Percentiles rank a stretch among this genome's conserved stretches.
phyloP scores from a whole-genome alignment of 1,140 invertebrate genomes.

The Lerema accius region DNA sequence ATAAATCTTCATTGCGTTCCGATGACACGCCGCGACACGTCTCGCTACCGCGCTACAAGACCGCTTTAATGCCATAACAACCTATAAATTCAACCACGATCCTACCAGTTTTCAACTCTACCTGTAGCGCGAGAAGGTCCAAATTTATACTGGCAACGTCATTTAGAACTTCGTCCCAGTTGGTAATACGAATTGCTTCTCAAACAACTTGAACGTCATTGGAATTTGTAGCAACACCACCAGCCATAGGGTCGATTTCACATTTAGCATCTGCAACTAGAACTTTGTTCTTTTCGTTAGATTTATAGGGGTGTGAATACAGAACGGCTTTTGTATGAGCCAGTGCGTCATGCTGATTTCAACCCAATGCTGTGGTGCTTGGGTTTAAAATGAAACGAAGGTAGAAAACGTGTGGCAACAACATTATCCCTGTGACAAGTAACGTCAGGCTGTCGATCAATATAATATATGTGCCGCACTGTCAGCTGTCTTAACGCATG shows the following conservation, averaged over 20 bases:
- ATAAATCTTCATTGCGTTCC: constrained; percentile 82
- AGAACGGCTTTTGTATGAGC: constrained; percentile 53
- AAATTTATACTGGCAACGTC: constrained; percentile 13
- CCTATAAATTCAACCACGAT: constrained; percentile 36
- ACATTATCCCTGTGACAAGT: constrained; percentile 79
- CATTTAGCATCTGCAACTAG: constrained; percentile 41
- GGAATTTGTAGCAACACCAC: constrained; percentile 46
- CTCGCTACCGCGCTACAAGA: constrained; percentile 74
- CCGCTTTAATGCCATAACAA: constrained; percentile 42
- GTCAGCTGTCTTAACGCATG: constrained; percentile 79
- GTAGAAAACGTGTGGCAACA: constrained; percentile 56
- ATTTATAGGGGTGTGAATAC: constrained; percentile 49
- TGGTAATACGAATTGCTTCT: constrained; percentile 53
- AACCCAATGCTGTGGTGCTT: constrained; percentile 27
- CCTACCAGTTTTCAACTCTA: constrained; percentile 43
- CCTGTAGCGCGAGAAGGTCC: constrained; percentile 14
- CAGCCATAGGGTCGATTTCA: constrained; percentile 55
- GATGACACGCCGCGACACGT: constrained; percentile 79
- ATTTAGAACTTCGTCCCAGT: constrained; percentile 55
- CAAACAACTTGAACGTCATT: constrained; percentile 42
- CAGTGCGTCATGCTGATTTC: constrained; percentile 16
- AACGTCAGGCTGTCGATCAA: constrained; percentile 81
- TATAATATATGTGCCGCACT: constrained; percentile 80
- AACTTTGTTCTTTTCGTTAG: constrained; percentile 75
- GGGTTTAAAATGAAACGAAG: constrained; percentile 36